Base-by-base conservation (phyloP, 1,140 invertebrate species). In the Drosophila cardini region DNA sequence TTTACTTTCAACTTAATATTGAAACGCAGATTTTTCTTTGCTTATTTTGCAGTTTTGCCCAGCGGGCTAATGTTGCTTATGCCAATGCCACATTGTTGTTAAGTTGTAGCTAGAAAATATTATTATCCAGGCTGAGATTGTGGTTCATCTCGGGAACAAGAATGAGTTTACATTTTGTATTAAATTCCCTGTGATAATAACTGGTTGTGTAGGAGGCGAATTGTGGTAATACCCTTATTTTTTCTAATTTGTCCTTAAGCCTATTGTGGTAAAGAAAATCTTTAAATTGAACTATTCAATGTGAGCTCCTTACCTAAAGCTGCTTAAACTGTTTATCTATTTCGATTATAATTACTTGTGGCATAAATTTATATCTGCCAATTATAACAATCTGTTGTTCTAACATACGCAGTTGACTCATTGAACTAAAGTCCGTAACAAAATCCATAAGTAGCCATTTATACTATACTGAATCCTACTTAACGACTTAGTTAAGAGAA, bases 11-110 rank as follows among this genome's bases (percentile, higher is more conserved):
- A 53, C 34, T 85, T 53, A n/a, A 76, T 82, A 86, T 78, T 72
- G 52, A 81, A 85, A 72, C 76, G 71, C 78, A 69, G 48, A 15
- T 53, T 62, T 78, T 52, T 64, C 45, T 60, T 60, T 86, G 62
- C 64, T 80, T 81, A 75, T 64, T 72, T 75, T 85, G 53, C 74
- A 75, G 74, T 48, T 53, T 85, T 61, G 58, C 74, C 62, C 42
- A 60, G 34, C 16, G 57, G 43, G 53, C 64, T 57, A 55, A 68
- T 72, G 60, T 63, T 45, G 58, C 55, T 55, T 57, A 78, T 72
- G 65, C 72, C 72, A 58, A 65, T 72, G 52, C 56, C 45, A 58
- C 45, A 77, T 61, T 77, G 68, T 70, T 62, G 73, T 69, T 73
- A 34, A 52, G 50, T 74, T 68, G 56, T 56, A 18, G 63, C 53